These are phyloP conservation scores for Aythya fuligula DNA, from an alignment of 2,797 vertebrate genomes.

Conservation along the genomic window DNA sequence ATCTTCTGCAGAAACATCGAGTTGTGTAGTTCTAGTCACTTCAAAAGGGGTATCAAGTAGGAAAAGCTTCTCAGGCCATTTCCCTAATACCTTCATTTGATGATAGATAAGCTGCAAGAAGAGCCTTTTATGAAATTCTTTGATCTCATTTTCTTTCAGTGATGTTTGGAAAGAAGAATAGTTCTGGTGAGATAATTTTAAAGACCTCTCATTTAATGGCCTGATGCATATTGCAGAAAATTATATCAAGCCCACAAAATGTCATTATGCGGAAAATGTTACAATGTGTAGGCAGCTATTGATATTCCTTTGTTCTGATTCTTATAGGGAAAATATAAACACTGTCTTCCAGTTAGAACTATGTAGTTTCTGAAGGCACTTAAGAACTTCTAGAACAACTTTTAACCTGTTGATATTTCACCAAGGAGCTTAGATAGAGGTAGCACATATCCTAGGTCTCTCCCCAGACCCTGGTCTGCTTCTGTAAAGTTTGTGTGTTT, in stretches of 20 bases:
- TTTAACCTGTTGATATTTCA: conserved; percentile 13
- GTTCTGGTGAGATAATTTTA: conserved; percentile 63
- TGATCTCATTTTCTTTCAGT: conserved; percentile 70
- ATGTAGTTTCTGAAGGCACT: neutral
- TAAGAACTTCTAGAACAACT: neutral
- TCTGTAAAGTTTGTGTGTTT: neutral
- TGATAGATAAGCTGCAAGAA: conserved; percentile 66
- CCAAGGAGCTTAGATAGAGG: neutral
- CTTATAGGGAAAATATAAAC: neutral
- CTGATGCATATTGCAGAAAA: conserved; percentile 48
- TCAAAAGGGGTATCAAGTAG: conserved; percentile 57
- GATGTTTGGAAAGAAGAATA: conserved; percentile 52
- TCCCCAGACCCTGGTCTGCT: neutral
- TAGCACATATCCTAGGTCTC: neutral
- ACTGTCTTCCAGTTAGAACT: neutral
- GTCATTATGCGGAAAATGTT: conserved; percentile 50
- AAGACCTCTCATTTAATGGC: conserved; percentile 63
- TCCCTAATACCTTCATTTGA: conserved; percentile 72
- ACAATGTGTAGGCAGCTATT: conserved; percentile 47
- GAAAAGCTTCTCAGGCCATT: conserved; percentile 66
- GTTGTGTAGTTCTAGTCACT: conserved; percentile 42
- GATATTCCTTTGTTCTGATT: conserved; percentile 44
- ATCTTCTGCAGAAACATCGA: conserved; percentile 4
- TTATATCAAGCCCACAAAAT: conserved; percentile 33
- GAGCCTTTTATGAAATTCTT: conserved; percentile 63